Evolutionary conservation across 2,888 invertebrate species (phyloP), one percentile per base, ranked within the genome.

Genomic region (Ganaspis brasiliensis): DNA sequence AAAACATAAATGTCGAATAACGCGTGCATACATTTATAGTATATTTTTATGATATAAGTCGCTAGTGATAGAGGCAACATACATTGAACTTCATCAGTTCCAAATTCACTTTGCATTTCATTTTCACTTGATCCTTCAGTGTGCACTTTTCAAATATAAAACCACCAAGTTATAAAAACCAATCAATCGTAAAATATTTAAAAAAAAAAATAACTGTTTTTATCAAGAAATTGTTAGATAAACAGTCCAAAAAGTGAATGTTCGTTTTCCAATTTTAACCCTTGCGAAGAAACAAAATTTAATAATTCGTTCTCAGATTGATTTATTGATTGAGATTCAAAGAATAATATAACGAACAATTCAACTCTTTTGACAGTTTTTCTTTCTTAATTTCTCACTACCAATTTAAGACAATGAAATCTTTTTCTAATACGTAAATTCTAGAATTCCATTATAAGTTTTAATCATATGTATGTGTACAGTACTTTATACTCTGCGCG

Each of bases 1-100:
- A 77, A 76, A 52, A 26, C 70, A 72, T 72, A 74, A 75, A 35
- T 77, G 56, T 73, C 56, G 63, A 56, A 24, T 63, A 63, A 81
- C 74, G 59, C 79, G 81, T 83, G 83, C 67, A 77, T 79, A 74
- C 71, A 26, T 61, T 71, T 45, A 31, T 71, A 59, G 37, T 10
- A 45, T 52, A 63, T 21, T 55, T 59, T 67, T 61, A 61, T 71
- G 74, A 67, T 67, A 67, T 16, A 67, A n/a, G 40, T 45, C 67
- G 45, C 26, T 56, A 12, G 56, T 56, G 56, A 56, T 56, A 56
- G 21, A 56, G 26, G 56, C 56, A 56, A 56, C 56, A 19, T 56
- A 26, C 26, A 56, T 12, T 24, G 56, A 56, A 24, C 19, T 56
- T 2, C 24, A 56, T 56, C 56, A 56, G 21, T 56, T 56, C 5